These are phyloP conservation scores for Battus philenor DNA, from an alignment of 1,140 invertebrate species.

Conservation along the genomic window DNA sequence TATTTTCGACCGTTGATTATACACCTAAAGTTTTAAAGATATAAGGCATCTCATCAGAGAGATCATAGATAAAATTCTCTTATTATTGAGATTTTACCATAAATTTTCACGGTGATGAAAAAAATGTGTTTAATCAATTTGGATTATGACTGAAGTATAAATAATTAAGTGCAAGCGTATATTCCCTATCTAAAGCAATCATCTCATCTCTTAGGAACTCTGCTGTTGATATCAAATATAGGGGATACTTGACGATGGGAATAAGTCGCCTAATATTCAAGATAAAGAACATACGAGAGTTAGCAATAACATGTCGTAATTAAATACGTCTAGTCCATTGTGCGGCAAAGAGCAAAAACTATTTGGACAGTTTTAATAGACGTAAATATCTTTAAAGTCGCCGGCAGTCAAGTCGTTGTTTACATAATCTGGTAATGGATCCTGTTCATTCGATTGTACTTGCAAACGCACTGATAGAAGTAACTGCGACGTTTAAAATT, in stretches of 20 bases:
- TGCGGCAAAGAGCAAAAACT: conserved; percentile 35
- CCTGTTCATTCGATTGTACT: conserved; percentile 35
- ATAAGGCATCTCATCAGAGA: too few relatives aligned
- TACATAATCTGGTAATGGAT: conserved; percentile 50
- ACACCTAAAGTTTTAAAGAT: neutral
- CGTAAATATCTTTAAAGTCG: conserved; percentile 46
- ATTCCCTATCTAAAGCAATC: too few relatives aligned
- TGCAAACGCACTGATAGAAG: conserved; percentile 35
- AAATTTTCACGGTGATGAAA: too few relatives aligned
- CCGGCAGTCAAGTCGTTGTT: conserved; percentile 39
- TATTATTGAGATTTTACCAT: too few relatives aligned
- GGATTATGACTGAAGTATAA: too few relatives aligned
- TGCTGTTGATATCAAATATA: too few relatives aligned
- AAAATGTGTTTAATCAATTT: too few relatives aligned
- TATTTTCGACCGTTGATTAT: conserved; percentile 5
- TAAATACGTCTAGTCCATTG: conserved; percentile 22
- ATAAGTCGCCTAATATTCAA: too few relatives aligned
- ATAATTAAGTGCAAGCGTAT: too few relatives aligned
- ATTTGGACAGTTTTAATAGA: conserved; percentile 31
- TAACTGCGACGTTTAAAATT: conserved; percentile 22
- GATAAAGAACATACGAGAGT: neutral
- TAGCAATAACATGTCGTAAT: conserved; percentile 30
- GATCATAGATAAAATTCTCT: too few relatives aligned
- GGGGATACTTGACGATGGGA: too few relatives aligned
- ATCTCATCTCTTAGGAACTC: too few relatives aligned